Evolutionary conservation across 2,888 invertebrate species (phyloP), one percentile per base, ranked within the genome.

Genomic region (Pollenia amentaria): DNA sequence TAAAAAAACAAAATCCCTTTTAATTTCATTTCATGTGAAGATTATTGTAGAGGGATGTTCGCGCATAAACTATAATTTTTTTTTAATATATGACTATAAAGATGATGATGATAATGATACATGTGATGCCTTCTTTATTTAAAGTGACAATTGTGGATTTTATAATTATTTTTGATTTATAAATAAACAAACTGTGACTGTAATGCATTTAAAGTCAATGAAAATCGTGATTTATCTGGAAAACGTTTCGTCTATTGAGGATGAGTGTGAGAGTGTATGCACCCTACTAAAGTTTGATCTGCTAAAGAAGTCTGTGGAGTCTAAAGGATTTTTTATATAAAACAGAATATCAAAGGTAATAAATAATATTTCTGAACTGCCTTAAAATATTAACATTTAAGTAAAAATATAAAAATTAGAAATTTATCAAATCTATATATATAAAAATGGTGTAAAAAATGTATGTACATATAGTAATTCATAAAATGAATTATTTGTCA

Each of bases 161-260:
- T 79, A 83, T 86, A 86, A 86, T 79, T 83, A 79, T 83, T 75
- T 81, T 83, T 83, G 64, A 83, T 83, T 76, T 83, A 86, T 79
- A 86, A 83, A 86, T 83, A 83, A 86, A 82, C 67, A 81, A 73
- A 55, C 29, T 38, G 72, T 65, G 72, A 65, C 51, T 78, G 77
- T 83, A 53, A 73, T 83, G 75, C 75, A 86, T 83, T 86, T 64
- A 57, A 86, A 86, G 78, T 79, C 86, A 83, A 76, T 75, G 70
- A 79, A 86, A 79, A 79, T 83, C 86, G 83, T 86, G 86, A 86
- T 80, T 80, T 86, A 86, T 79, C 10, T 64, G 64, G 29, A 65
- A 57, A 73, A 81, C n/a, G 55, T 69, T 48, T 60, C 14, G 40
- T 12, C 0, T 14, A 60, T 29, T 40, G n/a, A 40, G 10, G 16